Evolutionary conservation across 2,113 vertebrate genomes (phyloP), one percentile per base, ranked within the genome.

Genomic region (Varanus salvator): DNA sequence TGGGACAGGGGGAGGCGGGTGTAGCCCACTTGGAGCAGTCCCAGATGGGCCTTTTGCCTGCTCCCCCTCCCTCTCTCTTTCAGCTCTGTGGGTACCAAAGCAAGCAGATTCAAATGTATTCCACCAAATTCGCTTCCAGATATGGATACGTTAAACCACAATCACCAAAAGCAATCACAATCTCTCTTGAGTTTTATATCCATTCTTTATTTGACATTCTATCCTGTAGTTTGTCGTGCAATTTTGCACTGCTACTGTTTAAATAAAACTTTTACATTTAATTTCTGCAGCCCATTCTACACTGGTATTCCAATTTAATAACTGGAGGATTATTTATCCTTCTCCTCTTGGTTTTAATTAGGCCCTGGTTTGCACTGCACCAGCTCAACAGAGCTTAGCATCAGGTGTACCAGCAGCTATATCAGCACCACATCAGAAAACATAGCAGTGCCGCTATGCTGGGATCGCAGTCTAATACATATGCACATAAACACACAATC

Each of bases 181-280:
- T 85, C 29, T 50, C 29, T 74, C 31, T 54, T 85, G 84, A 57
- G 1, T 12, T 74, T 85, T 85, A 21, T 3, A 31, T 69, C 48
- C 86, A 31, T 52, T 21, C 44, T 69, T n/a, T 69, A 52, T 68
- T 78, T 77, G 75, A 80, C 44, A 52, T 87, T 80, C 80, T 23
- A 68, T 80, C 80, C 44, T 80, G 29, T 21, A 50, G 9, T 80
- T 68, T 80, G 44, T 52, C 31, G 44, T 87, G 75, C 31, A 23
- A 69, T 80, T 87, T 87, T 87, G 77, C 64, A 50, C 44, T 80
- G 60, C 44, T 8, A n/a, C 60, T 34, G 29, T 69, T 66, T 72
- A 85, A 72, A 85, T 85, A 85, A 85, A 85, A 85, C 44, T 52
- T 85, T 48, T 85, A 85, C 31, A 85, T 80, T 87, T 69, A 54